Base-by-base conservation (phyloP, 1,140 invertebrate species). In the Drusus annulatus region DNA sequence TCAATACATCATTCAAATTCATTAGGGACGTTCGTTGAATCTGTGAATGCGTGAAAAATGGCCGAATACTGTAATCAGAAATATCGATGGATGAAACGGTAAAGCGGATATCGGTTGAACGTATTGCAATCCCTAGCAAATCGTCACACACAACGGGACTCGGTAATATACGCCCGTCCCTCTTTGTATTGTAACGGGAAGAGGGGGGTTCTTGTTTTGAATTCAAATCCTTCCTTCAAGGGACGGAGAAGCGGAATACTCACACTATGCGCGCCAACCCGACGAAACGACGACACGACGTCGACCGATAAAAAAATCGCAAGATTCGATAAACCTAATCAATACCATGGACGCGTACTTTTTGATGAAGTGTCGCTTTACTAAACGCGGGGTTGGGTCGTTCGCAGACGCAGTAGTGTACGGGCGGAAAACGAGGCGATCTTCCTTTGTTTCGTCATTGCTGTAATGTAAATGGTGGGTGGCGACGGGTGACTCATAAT, bases 161-260 rank as follows among this genome's bases (percentile, higher is more conserved):
- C 16, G 50, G 28, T 50, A 13, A 2, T n/a, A 51, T 71, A 51
- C 50, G 52, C 51, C 68, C 17, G 45, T 71, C 68, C 45, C 68
- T 52, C 45, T 71, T 71, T 52, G 19, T 19, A 21, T 21, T 15
- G 45, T 78, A 80, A 58, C 69, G 52, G 80, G 50, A 84, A 77
- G 56, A 68, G 80, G 81, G 76, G 78, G 75, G 80, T 51, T 25
- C 25, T 65, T 65, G 62, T 65, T 65, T 65, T 65, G 62, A 65
- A 65, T 65, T 65, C 62, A 65, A 65, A 65, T 65, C 36, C 36
- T 45, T 45, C 36, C 36, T 45, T 45, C 36, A 45, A 45, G 36
- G 36, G 36, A 45, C 36, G 36, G 36, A 1, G 10, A 28, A 45
- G 36, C 36, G 36, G 36, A 13, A 13, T 45, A 45, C 36, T 2